Evolutionary conservation across 2,113 vertebrate genomes (phyloP), one percentile per base, ranked within the genome.

Genomic region (Engystomops pustulosus): DNA sequence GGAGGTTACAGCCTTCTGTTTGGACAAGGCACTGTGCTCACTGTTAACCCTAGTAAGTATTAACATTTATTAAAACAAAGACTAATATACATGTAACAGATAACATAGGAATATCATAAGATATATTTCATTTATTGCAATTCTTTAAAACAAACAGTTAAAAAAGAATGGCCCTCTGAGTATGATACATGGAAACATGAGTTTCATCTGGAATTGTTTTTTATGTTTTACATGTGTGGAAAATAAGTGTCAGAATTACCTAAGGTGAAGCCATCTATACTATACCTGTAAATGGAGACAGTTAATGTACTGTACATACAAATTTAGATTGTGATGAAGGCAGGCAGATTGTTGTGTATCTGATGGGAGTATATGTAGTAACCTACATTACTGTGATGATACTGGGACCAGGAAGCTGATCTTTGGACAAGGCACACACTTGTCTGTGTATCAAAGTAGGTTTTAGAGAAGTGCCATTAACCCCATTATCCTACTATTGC

Each of bases 361-460:
- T n/a, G 2, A 58, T 38, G 36, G 53, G 12, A 23, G 83, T 86
- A 90, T 91, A 87, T 89, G 89, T 82, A 72, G n/a, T 45, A 36
- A 7, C 30, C 41, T 51, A 34, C 23, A 23, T 76, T 49, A 88
- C 82, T 79, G 84, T 90, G 89, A 0, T 36, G 12, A 85, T 87
- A n/a, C 30, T 86, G 86, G 87, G 76, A 49, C 2, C 67, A 87
- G 83, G 65, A 80, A 45, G 25, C 30, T 68, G 45, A 53, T 38
- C 1, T 89, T 89, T 87, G 90, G 90, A 80, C 86, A 81, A 0
- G 88, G 89, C 49, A 90, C 88, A 60, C 86, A 58, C 14, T 87
- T 90, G 12, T 9, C 86, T 84, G 82, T 90, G 72, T 20, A 44
- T 18, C 72, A 34, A 38, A 62, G 78, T 71, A 27, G 15, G 12